Conservation (phyloP, 2,888 invertebrate species). For the Cotesia congregata region DNA sequence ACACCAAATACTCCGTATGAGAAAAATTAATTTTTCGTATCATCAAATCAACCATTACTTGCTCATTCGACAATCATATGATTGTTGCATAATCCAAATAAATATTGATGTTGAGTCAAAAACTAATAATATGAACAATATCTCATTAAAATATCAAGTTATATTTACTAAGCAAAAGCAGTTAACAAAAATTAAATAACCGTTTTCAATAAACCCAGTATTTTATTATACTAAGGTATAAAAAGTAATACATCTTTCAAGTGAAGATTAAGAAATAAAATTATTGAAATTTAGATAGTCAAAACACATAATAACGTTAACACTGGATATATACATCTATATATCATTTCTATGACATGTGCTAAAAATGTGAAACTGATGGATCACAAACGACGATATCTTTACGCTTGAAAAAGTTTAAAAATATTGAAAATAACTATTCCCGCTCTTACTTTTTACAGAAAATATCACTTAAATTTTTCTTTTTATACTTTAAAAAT, state of each 20-base stretch:
- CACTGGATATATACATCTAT: background rate
- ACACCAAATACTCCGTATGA: background rate
- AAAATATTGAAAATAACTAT: background rate
- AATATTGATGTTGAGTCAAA: slow-evolving; percentile 9
- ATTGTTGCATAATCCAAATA: background rate
- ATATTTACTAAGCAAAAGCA: background rate
- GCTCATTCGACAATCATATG: background rate
- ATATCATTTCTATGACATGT: background rate
- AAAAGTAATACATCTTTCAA: background rate
- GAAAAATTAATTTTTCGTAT: slow-evolving; percentile 5
- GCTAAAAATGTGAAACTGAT: background rate
- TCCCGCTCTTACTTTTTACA: background rate
- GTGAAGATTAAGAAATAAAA: background rate
- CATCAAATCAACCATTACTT: slow-evolving; percentile 12
- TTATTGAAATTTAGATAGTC: background rate
- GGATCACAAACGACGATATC: background rate
- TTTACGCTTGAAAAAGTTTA: background rate
- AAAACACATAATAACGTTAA: background rate
- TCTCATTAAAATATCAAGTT: background rate
- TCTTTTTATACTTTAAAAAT: slow-evolving; percentile 21
- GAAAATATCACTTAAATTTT: slow-evolving; percentile 18
- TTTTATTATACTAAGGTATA: background rate
- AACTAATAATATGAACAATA: background rate
- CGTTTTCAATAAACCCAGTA: background rate
- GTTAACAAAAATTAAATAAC: background rate